Evolutionary conservation across 2,888 invertebrate species (phyloP).

Genomic region (Rhimphoctona megacephalus): DNA sequence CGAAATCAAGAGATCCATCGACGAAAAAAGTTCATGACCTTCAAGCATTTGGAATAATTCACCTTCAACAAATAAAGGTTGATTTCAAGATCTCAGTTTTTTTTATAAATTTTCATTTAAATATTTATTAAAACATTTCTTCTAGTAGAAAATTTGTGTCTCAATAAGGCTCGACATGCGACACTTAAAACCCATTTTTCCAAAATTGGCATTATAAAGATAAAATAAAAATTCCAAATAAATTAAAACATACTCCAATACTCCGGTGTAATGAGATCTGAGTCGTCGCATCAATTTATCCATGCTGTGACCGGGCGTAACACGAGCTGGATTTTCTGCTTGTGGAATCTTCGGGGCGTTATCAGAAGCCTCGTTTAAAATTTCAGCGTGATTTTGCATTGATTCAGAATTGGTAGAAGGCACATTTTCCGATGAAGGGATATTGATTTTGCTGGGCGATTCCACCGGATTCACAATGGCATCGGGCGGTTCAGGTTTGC

Average conservation of each 20-base stretch:
- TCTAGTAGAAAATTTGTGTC: too few relatives aligned
- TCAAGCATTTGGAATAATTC: too few relatives aligned
- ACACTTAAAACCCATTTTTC: not conserved
- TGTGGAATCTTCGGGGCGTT: not conserved
- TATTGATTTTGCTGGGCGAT: not conserved
- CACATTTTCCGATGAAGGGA: not conserved
- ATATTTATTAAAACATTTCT: too few relatives aligned
- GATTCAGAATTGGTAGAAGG: not conserved
- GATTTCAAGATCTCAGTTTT: not conserved
- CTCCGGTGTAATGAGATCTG: slow-evolving; percentile 67
- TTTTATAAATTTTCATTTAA: too few relatives aligned
- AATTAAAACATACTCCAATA: slow-evolving; percentile 69
- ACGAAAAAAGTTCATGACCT: not conserved
- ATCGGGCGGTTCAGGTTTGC: not conserved
- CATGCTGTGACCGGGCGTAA: slow-evolving; percentile 54
- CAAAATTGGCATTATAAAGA: not conserved
- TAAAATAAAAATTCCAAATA: not conserved
- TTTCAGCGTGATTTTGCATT: not conserved
- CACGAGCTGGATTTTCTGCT: not conserved
- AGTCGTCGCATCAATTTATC: slow-evolving; percentile 71
- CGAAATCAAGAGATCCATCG: not conserved
- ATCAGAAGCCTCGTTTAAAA: too few relatives aligned
- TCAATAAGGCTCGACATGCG: too few relatives aligned
- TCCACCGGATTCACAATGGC: not conserved
- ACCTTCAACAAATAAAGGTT: not conserved